These are phyloP conservation scores for Actinia equina DNA, from an alignment of 64 coral and sea anemone genomes.

Conservation along the genomic window DNA sequence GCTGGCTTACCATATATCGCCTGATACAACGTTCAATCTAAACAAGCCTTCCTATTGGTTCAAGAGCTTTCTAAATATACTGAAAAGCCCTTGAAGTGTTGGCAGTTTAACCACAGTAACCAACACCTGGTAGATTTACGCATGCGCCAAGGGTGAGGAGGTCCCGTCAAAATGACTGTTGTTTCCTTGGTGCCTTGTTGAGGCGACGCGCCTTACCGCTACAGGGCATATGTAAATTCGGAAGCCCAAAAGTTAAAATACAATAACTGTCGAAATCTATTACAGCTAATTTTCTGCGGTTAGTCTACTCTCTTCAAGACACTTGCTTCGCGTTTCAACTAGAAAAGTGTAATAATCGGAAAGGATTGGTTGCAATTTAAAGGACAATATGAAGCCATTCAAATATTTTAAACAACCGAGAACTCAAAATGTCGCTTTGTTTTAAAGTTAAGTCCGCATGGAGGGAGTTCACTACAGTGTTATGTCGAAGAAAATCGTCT, in stretches of 20 bases:
- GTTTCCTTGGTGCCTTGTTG: not conserved
- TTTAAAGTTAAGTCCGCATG: slow-evolving; percentile 69
- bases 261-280: not conserved
- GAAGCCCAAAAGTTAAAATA: not conserved
- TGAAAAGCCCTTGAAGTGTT: slow-evolving; percentile 12
- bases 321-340: not conserved
- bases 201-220: slow-evolving; percentile 44
- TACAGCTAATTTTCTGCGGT: not conserved
- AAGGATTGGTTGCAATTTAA: slow-evolving; percentile 8
- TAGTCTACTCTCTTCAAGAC: no score
- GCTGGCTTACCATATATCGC: not conserved
- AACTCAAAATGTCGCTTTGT: slow-evolving; percentile 74
- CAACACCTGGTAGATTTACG: slow-evolving; percentile 9
- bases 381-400: slow-evolving; percentile 7
- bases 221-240: not conserved
- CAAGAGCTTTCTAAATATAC: not conserved
- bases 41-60: not conserved
- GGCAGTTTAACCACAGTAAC: not conserved
- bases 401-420: slow-evolving; percentile 3
- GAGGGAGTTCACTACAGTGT: slow-evolving; percentile 40
- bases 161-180: slow-evolving; percentile 9
- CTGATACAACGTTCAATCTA: slow-evolving; percentile 6
- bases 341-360: not conserved
- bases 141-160: not conserved
- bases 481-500: not conserved